Percentiles rank a stretch among this genome's conserved stretches.
These are phyloP conservation scores for Cirrhinus molitorella DNA, from an alignment of 2,797 vertebrate species.

Conservation along the genomic window DNA sequence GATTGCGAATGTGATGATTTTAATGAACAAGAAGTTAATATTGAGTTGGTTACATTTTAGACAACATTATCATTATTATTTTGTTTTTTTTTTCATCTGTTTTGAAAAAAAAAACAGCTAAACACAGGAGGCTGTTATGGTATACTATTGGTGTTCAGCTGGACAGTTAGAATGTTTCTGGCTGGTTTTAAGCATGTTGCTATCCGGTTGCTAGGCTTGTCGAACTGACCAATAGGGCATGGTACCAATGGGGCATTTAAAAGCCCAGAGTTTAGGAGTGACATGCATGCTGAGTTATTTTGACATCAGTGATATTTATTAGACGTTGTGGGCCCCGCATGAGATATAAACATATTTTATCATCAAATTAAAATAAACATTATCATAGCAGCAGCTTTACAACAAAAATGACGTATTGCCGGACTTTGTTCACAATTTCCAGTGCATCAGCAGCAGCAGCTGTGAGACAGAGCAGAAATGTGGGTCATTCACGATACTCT, in stretches of 20 bases:
- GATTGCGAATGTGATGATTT: too few relatives aligned
- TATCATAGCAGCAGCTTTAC: slow-evolving; percentile 38
- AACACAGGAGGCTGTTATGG: background rate
- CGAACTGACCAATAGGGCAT: background rate
- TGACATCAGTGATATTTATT: slow-evolving; percentile 30
- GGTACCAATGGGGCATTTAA: background rate
- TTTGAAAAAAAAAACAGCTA: too few relatives aligned
- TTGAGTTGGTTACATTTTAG: too few relatives aligned
- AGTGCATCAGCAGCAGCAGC: background rate
- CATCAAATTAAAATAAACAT: slow-evolving; percentile 38
- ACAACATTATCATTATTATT: too few relatives aligned
- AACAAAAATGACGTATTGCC: slow-evolving; percentile 18
- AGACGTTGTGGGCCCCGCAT: background rate
- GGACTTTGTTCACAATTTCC: slow-evolving; percentile 39
- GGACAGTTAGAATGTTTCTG: background rate
- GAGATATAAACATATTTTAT: slow-evolving; percentile 36
- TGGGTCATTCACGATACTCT: slow-evolving; percentile 19
- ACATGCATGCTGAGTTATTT: slow-evolving; percentile 12
- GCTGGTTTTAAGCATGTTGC: background rate
- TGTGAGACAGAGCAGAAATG: background rate
- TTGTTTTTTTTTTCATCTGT: too few relatives aligned
- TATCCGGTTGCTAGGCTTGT: background rate
- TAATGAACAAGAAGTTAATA: too few relatives aligned
- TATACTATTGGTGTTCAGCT: background rate
- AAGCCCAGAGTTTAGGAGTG: background rate